Evolutionary conservation across 1,140 invertebrate species (phyloP), one percentile per base, ranked within the genome.

Genomic region (Araneus ventricosus): DNA sequence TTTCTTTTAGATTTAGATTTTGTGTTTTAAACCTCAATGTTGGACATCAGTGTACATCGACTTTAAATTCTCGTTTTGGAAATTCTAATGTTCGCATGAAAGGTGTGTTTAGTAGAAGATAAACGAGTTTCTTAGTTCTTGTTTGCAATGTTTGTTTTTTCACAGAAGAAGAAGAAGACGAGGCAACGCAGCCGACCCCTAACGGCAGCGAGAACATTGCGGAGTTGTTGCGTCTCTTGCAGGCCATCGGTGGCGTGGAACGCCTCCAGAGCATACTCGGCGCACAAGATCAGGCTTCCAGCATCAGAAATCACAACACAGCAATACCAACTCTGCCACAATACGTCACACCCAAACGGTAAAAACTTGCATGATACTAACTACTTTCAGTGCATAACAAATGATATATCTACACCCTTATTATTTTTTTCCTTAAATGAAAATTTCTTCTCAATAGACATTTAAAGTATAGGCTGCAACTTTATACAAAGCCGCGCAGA

Each of bases 201-300:
- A 70, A 93, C 4, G 63, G 67, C 34, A 63, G 70, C n/a, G 91
- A 92, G 30, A 93, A 93, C 22, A 87, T 94, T 2, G 92, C 94
- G 0, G 94, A 94, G 37, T 27, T 94, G 0, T 59, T 94, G 34
- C 67, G 94, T 39, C 92, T 94, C 37, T 61, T 94, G 14, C 92
- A 94, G 79, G 70, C 88, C n/a, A 90, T 94, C 24, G 94, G 94
- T 14, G 94, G 94, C 0, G 94, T 94, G 10, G 94, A 94, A n/a
- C 70, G 87, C 10, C 59, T 94, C 3, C 94, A 94, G 59, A 93
- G 84, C n/a, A 75, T 94, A 17, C 59, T 94, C 6, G 94, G 90
- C 30, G 61, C 87, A 5, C 80, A 93, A 52, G 94, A 84, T 7
- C 86, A 91, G n/a, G 88, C 82, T 0, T 61, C 79, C 7, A 79